Percentiles rank a stretch among this genome's conserved stretches.
Conservation (phyloP, 2,113 vertebrate species). For the Vidua chalybeata region DNA sequence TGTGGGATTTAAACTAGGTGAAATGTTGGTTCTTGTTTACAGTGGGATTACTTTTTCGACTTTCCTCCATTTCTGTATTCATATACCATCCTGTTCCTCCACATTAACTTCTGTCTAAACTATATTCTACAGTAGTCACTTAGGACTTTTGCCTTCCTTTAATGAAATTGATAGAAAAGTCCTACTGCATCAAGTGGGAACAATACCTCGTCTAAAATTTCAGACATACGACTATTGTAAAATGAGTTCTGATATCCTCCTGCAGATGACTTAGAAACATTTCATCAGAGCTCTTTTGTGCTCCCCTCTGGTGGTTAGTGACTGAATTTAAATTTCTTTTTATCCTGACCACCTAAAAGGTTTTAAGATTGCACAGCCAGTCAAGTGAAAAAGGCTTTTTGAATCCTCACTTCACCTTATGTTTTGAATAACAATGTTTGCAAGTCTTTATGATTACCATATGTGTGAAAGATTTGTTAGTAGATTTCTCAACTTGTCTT, state of each 20-base stretch:
- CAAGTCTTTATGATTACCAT: not conserved
- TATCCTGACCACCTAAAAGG: not conserved
- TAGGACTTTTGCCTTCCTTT: not conserved
- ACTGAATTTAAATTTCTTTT: slow-evolving; percentile 1
- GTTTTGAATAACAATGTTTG: slow-evolving; percentile 24
- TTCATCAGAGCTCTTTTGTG: not conserved
- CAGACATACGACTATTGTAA: not conserved
- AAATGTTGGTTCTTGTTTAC: not conserved
- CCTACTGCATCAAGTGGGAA: not conserved
- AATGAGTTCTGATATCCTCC: not conserved
- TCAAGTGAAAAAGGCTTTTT: not conserved
- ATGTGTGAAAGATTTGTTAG: not conserved
- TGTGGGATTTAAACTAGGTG: not conserved
- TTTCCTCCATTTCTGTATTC: not conserved
- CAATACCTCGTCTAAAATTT: not conserved
- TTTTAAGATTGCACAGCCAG: not conserved
- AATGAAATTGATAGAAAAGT: not conserved
- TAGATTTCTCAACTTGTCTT: not conserved
- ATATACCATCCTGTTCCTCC: not conserved
- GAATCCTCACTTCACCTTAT: not conserved
- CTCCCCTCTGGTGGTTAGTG: not conserved
- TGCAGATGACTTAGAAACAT: not conserved
- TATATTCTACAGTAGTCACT: not conserved
- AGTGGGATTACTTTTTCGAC: not conserved
- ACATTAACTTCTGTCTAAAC: not conserved